A percentile compares a stretch with the other conserved stretches of the same genome.
Evolutionary conservation across 2,113 vertebrate species (phyloP).

Genomic region (Albula goreensis): DNA sequence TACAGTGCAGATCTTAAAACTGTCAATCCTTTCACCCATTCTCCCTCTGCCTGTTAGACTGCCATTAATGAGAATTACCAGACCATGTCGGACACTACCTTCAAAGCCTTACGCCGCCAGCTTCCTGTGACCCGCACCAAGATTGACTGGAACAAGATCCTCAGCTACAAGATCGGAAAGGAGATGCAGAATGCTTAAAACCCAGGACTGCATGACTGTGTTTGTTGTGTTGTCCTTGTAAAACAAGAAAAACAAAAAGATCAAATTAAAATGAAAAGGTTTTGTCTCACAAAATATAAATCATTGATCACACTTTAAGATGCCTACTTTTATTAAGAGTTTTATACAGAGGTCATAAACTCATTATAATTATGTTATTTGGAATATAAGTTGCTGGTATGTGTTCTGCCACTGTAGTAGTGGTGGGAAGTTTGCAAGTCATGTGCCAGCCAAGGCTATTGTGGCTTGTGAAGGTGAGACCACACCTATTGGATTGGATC

Average conservation of each 20-base stretch:
- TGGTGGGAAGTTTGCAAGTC: constrained; percentile 41
- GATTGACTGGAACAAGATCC: constrained; percentile 99
- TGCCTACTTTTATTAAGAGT: constrained; percentile 50
- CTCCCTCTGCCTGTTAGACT: constrained; percentile 70
- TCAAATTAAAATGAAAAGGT: constrained; percentile 43
- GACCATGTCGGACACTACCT: constrained; percentile 98
- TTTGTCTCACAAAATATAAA: constrained; percentile 62
- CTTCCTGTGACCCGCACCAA: constrained; percentile 97
- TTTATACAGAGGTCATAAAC: constrained; percentile 53
- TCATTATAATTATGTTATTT: background rate
- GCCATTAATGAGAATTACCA: constrained; percentile 98
- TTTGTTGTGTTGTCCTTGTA: constrained; percentile 83
- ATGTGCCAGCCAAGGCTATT: constrained; percentile 63
- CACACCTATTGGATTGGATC: constrained; percentile 64
- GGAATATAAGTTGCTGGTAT: constrained; percentile 37
- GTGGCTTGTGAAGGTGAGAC: constrained; percentile 74
- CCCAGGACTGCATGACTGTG: constrained; percentile 85
- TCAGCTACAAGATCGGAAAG: constrained; percentile 99
- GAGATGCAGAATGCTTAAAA: constrained; percentile 95
- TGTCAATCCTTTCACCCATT: background rate
- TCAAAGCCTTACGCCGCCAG: constrained; percentile 97
- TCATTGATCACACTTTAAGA: constrained; percentile 45
- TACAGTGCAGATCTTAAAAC: background rate
- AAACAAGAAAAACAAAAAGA: constrained; percentile 53
- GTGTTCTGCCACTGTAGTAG: background rate